Evolutionary conservation across 1,140 invertebrate genomes (phyloP).

Genomic region (Cecropterus lyciades): DNA sequence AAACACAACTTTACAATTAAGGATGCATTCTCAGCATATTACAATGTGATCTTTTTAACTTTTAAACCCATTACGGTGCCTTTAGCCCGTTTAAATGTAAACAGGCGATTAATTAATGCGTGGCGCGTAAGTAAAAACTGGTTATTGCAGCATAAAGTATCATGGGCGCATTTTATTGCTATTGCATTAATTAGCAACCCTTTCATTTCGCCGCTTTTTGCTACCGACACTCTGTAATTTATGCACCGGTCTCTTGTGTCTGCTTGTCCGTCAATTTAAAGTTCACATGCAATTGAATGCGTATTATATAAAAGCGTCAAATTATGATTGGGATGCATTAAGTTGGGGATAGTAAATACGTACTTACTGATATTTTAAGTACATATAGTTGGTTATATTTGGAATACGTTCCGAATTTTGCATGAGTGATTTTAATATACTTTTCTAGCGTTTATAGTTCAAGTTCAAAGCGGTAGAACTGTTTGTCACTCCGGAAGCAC

Average conservation of each 20-base stretch:
- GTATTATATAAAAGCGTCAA: background rate
- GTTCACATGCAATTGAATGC: background rate
- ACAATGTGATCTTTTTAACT: background rate
- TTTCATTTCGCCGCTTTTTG: conserved; percentile 13
- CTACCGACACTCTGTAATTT: background rate
- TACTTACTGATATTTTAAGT: too few species aligned
- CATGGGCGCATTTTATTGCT: conserved; percentile 10
- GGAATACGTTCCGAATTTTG: too few species aligned
- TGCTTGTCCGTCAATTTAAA: conserved; percentile 7
- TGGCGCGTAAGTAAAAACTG: conserved; percentile 8
- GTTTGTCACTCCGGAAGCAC: too few species aligned
- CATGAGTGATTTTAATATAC: too few species aligned
- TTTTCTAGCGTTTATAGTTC: too few species aligned
- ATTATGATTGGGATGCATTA: background rate
- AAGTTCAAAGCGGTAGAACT: too few species aligned
- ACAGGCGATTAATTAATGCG: conserved; percentile 16
- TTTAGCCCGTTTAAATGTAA: conserved; percentile 17
- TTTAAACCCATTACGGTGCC: conserved; percentile 1
- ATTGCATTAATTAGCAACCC: conserved; percentile 14
- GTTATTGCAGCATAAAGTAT: conserved; percentile 15
- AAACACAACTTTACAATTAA: conserved; percentile 21
- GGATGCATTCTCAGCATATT: conserved; percentile 10
- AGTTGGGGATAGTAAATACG: too few species aligned
- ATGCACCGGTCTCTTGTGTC: conserved; percentile 4
- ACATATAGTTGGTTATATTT: too few species aligned